Conservation (phyloP, 92 coral and sea anemone genomes). For the Epizoanthus illoricatus region DNA sequence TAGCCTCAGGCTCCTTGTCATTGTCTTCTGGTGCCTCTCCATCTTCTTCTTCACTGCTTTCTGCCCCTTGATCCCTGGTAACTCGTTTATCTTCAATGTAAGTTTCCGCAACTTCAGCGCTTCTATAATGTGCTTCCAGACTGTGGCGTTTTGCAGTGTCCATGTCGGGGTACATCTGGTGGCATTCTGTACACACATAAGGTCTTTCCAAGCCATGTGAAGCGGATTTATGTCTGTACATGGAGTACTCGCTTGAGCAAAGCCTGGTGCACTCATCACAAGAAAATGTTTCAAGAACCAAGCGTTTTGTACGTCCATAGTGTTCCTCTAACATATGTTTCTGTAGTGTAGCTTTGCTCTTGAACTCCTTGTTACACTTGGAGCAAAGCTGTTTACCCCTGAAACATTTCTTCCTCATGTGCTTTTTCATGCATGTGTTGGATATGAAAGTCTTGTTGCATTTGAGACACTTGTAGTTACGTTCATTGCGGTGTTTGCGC, state of each 20-base stretch:
- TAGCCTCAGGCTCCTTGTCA: conserved; percentile 14
- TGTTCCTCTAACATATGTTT: conserved; percentile 22
- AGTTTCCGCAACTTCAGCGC: conserved; percentile 1
- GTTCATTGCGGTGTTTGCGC: conserved; percentile 23
- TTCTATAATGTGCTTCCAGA: conserved; percentile 23
- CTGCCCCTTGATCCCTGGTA: neutral
- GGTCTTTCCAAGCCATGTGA: conserved; percentile 17
- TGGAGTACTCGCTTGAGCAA: conserved; percentile 4
- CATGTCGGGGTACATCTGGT: conserved; percentile 32
- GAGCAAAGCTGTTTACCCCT: conserved; percentile 9
- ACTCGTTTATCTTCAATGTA: conserved; percentile 12
- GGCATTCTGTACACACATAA: conserved; percentile 15
- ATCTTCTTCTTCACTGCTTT: neutral
- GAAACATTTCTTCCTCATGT: conserved; percentile 23
- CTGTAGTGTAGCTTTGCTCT: conserved; percentile 10
- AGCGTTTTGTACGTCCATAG: conserved; percentile 10
- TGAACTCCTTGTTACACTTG: conserved; percentile 24
- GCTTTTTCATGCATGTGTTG: conserved; percentile 15
- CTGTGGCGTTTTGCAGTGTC: conserved; percentile 24
- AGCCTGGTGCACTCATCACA: conserved; percentile 25
- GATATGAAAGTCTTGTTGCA: conserved; percentile 20
- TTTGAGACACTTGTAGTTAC: conserved; percentile 26
- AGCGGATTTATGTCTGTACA: conserved; percentile 3
- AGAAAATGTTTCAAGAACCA: conserved; percentile 15
- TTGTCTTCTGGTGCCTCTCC: conserved; percentile 1